Evolutionary conservation across 2,113 vertebrate genomes (phyloP), one percentile per base, ranked within the genome.

Genomic region (Sula dactylatra): DNA sequence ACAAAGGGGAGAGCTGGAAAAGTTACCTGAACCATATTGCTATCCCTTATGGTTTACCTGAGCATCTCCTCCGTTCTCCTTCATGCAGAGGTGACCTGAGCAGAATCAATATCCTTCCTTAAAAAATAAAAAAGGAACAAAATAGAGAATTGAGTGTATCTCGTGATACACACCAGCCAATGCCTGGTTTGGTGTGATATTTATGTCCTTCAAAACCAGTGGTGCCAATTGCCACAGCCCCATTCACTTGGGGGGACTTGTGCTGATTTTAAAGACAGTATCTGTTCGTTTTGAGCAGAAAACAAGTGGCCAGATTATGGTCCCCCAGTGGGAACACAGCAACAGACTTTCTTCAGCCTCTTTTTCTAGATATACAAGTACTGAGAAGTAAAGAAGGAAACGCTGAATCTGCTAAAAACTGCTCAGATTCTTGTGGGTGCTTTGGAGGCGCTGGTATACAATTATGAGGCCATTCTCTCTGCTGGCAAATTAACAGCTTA

Each of bases 401-500:
- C 0, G 90, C 89, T 95, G 95, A 95, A 79, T 84, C 86, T 95
- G 91, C 93, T 97, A 80, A 96, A 95, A 96, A 79, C 88, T 76
- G 74, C 61, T 95, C 71, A 55, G 79, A 91, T 94, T 93, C 94
- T 95, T 97, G 97, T 91, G 97, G 96, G 94, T 94, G 95, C 94
- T 95, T 95, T 94, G 95, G 85, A 96, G 93, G 72, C 94, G 54
- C 71, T 86, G 73, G 45, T 93, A 49, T 82, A 96, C 93, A 97
- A 88, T 98, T 97, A 95, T 86, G 93, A 97, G 71, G 90, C 90
- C 83, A 18, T 96, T 97, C 91, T 93, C 78, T 94, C 87, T 96
- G 61, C 93, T 94, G 95, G 88, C 94, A 97, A 96, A 97, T 97
- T 97, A 98, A 92, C 96, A 94, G 44, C 55, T 97, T 92, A 93